phyloP scores from a whole-genome alignment of 2,797 vertebrate genomes.

The Mus spretus region DNA sequence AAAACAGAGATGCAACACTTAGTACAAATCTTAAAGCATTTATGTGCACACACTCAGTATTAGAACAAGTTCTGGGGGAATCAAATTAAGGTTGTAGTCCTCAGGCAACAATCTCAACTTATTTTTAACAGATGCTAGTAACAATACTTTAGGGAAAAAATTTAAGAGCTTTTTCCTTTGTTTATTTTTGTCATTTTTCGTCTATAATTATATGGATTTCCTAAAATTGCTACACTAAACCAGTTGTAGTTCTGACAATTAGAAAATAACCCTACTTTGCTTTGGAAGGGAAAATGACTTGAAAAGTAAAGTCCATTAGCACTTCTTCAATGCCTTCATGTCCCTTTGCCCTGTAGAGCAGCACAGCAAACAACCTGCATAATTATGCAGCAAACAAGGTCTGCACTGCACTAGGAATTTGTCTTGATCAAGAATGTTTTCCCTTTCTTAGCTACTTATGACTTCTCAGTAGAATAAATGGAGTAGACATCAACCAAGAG shows the following conservation, averaged over 20 bases:
- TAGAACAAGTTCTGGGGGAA: not conserved
- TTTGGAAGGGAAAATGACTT: not conserved
- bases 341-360: not conserved
- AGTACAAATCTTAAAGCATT: not conserved
- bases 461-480: not conserved
- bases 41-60: not conserved
- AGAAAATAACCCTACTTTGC: not conserved
- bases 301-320: not conserved
- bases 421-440: not conserved
- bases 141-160: not conserved
- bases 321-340: not conserved
- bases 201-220: not conserved
- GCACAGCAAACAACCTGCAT: not conserved
- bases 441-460: not conserved
- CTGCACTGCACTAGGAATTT: not conserved
- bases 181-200: not conserved
- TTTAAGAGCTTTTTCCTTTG: not conserved
- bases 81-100: not conserved
- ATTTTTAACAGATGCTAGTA: not conserved
- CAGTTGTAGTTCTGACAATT: not conserved
- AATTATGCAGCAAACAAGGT: not conserved
- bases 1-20: not conserved
- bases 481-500: not conserved
- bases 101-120: not conserved
- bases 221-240: not conserved